Evolutionary conservation across 2,888 invertebrate genomes (phyloP).

Genomic region (Aromia moschata): DNA sequence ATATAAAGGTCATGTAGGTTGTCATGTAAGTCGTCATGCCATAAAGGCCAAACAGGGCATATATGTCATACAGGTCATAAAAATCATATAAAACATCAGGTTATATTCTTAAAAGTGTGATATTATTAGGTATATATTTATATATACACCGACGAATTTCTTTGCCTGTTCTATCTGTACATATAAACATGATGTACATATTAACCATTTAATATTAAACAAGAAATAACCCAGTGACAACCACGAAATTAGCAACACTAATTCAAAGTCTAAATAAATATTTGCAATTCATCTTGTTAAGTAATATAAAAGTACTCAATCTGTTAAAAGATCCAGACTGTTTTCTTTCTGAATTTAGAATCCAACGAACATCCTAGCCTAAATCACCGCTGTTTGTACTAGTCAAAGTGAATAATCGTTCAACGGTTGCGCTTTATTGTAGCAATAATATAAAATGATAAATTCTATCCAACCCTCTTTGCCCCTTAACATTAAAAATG

Average conservation of each 20-base stretch:
- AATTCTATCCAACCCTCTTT: conserved; percentile 43
- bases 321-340: conserved; percentile 31
- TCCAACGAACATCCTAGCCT: conserved; percentile 55
- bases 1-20: too few relatives aligned
- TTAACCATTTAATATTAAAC: too few relatives aligned
- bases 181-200: too few relatives aligned
- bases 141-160: too few relatives aligned
- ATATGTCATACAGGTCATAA: too few relatives aligned
- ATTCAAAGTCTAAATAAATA: conserved; percentile 5
- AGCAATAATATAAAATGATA: conserved; percentile 59
- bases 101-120: too few relatives aligned
- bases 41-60: too few relatives aligned
- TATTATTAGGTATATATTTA: too few relatives aligned
- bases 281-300: conserved; percentile 16
- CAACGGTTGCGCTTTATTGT: conserved; percentile 55
- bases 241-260: conserved; percentile 5
- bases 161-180: too few relatives aligned
- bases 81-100: too few relatives aligned
- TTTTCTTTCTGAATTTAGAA: conserved; percentile 42
- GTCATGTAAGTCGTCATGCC: too few relatives aligned
- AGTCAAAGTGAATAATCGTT: conserved; percentile 59
- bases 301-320: conserved; percentile 19
- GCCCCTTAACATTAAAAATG: conserved; percentile 8
- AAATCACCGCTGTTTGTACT: conserved; percentile 59
- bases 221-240: too few relatives aligned